These are phyloP conservation scores for Shargacucullia verbasci DNA, from an alignment of 2,888 invertebrate genomes.

Conservation along the genomic window DNA sequence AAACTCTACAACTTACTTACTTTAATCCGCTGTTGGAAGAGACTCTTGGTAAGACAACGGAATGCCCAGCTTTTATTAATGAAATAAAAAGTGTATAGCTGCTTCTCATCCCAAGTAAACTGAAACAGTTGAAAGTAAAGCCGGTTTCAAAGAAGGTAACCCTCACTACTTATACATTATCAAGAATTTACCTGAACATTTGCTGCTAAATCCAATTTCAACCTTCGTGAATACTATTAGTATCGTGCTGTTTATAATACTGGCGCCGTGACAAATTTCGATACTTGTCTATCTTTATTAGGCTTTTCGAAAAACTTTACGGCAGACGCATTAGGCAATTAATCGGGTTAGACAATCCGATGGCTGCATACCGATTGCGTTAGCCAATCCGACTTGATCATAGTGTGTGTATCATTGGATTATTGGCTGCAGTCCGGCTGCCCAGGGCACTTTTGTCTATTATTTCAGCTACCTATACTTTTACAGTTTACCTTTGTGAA, in stretches of 20 bases:
- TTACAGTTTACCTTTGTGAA: not conserved
- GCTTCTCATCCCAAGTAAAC: constrained; percentile 11
- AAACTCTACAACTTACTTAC: not conserved
- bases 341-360: constrained; percentile 34
- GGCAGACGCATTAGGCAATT: constrained; percentile 24
- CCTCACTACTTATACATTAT: constrained; percentile 31
- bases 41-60: not conserved
- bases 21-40: not conserved
- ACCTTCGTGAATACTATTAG: constrained; percentile 2
- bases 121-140: constrained; percentile 21
- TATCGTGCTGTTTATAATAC: not conserved
- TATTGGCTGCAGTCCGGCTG: constrained; percentile 23
- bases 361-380: constrained; percentile 38
- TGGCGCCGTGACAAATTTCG: too few species aligned
- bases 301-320: constrained; percentile 14
- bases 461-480: not conserved
- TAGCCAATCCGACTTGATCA: constrained; percentile 27
- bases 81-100: not conserved
- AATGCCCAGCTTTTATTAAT: too few species aligned
- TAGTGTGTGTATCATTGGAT: constrained; percentile 20
- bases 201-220: constrained; percentile 17
- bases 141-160: constrained; percentile 19
- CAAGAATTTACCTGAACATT: constrained; percentile 36
- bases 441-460: not conserved
- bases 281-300: constrained; percentile 2